Base-by-base conservation (phyloP, 2,888 invertebrate species). In the Drosophila crucigera region DNA sequence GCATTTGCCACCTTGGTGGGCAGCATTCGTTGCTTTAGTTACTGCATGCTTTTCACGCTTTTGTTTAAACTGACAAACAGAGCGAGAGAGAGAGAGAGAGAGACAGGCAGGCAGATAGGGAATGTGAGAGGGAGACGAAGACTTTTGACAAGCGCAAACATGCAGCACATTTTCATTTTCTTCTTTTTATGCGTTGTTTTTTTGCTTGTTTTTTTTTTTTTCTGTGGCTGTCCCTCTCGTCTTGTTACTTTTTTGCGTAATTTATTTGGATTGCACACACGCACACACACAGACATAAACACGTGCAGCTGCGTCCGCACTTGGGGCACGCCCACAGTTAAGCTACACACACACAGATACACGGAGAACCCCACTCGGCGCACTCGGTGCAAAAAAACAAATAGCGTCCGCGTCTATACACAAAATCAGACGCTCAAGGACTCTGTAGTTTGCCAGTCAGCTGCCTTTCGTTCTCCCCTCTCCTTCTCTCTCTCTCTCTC, bases 351-450 rank as follows among this genome's bases (percentile, higher is more conserved):
- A 64, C 53, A 43, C 37, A 39, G 37, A 25, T 52, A 68, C 49
- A 53, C 41, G 28, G 16, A 16, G 22, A 53, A 60, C 37, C 62
- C 22, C 74, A 52, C 70, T 47, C 61, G 61, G 65, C 66, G 78
- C 84, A 76, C 47, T 4, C 25, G 47, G 47, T 59, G 71, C 68
- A 66, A 76, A 87, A 68, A 56, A 90, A 84, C 88, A 90, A 90
- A 86, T 88, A 86, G 54, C 84, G 77, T 82, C 75, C 82, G 83
- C 80, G 91, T 91, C 91, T 89, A 84, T 91, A 91, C 91, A 90
- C 83, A 87, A 85, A 90, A 89, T 89, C 90, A 90, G 90, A 91
- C 88, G 83, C 90, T 91, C 92, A 91, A 91, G 91, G 92, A 91
- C 91, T 92, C 84, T 90, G 82, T 69, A 87, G 90, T 66, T 80